These are phyloP conservation scores for Miniopterus natalensis DNA, from an alignment of 2,113 vertebrate species.

Conservation along the genomic window DNA sequence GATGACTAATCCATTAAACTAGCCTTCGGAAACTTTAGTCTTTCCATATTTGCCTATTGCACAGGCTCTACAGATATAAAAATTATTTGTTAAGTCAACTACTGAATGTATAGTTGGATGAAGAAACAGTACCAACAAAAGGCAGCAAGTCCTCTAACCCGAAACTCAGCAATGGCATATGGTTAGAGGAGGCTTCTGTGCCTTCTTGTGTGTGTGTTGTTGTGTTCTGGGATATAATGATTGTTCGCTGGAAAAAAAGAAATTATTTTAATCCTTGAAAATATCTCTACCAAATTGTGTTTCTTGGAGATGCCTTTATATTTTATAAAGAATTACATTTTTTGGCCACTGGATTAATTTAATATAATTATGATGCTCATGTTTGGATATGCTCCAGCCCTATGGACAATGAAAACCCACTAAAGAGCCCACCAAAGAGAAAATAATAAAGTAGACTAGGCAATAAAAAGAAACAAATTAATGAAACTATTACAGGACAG, in stretches of 20 bases:
- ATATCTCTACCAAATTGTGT: constrained; percentile 12
- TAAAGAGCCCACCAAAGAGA: neutral
- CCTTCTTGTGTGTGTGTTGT: neutral
- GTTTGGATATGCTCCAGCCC: neutral
- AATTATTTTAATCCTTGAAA: constrained; percentile 37
- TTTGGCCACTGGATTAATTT: constrained; percentile 40
- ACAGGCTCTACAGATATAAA: neutral
- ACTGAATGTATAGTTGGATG: neutral
- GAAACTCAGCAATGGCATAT: neutral
- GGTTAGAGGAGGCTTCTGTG: neutral
- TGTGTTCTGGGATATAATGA: neutral
- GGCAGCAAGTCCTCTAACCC: neutral
- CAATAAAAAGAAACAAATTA: constrained; percentile 59
- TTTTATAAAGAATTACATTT: neutral
- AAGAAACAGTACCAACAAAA: neutral
- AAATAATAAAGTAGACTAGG: constrained; percentile 38
- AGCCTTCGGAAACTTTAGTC: neutral
- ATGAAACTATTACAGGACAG: neutral
- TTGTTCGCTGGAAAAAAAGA: neutral
- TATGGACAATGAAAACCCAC: constrained; percentile 30
- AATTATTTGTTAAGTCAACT: neutral
- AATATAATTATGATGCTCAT: constrained; percentile 9
- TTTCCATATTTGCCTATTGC: neutral
- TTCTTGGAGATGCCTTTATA: neutral
- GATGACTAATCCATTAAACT: neutral